Evolutionary conservation across 2,888 invertebrate genomes (phyloP).

Genomic region (Trichopria drosophilae): DNA sequence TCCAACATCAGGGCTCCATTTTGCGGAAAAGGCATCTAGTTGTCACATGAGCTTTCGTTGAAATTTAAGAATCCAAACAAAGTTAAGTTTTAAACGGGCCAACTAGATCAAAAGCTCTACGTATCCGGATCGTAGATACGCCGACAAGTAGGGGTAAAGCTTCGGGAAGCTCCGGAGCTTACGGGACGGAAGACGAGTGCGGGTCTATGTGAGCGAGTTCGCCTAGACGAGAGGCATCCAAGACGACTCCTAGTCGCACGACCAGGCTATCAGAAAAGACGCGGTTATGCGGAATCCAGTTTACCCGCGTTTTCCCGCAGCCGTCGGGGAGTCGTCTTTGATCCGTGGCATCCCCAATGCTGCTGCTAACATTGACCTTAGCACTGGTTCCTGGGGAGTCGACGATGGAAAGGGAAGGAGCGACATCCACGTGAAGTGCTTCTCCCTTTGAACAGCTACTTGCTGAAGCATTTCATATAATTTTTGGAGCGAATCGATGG

Average conservation of each 20-base stretch:
- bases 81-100: conserved; percentile 49
- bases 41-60: neutral
- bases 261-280: conserved; percentile 45
- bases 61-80: conserved; percentile 16
- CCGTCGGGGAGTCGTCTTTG: neutral
- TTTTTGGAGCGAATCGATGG: conserved; percentile 6
- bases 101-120: conserved; percentile 55
- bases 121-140: conserved; percentile 53
- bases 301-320: conserved; percentile 9
- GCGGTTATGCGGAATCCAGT: too few relatives aligned
- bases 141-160: too few relatives aligned
- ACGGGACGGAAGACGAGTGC: too few relatives aligned
- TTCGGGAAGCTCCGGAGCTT: too few relatives aligned
- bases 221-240: conserved; percentile 39
- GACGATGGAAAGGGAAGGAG: conserved; percentile 27
- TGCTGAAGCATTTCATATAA: too few relatives aligned
- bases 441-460: too few relatives aligned
- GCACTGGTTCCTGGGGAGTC: too few relatives aligned
- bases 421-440: conserved; percentile 35
- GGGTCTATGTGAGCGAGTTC: too few relatives aligned
- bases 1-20: neutral
- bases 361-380: too few relatives aligned
- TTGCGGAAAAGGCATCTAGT: neutral
- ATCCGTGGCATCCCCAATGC: too few relatives aligned
- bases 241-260: conserved; percentile 40